Evolutionary conservation across 2,113 vertebrate genomes (phyloP).

Genomic region (Misgurnus anguillicaudatus): DNA sequence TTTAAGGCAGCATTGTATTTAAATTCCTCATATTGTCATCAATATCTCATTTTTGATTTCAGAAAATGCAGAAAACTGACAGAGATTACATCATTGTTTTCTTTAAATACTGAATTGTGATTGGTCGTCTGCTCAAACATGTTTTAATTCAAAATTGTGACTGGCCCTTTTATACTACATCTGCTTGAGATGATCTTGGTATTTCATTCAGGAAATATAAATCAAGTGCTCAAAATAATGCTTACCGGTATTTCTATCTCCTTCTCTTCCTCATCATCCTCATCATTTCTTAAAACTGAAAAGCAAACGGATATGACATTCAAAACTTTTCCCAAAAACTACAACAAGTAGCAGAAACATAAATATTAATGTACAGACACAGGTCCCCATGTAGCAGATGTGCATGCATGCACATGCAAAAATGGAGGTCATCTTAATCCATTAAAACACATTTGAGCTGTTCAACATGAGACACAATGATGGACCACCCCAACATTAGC

Average conservation of each 20-base stretch:
- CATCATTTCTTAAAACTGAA: constrained; percentile 52
- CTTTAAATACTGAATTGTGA: background rate
- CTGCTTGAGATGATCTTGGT: background rate
- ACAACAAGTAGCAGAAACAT: background rate
- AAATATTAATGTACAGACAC: background rate
- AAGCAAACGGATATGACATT: constrained; percentile 12
- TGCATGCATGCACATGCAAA: constrained; percentile 48
- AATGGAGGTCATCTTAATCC: constrained; percentile 18
- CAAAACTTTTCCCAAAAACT: background rate
- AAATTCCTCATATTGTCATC: too few species aligned
- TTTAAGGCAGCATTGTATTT: too few species aligned
- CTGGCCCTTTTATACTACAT: too few species aligned
- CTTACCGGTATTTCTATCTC: background rate
- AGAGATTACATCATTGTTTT: background rate
- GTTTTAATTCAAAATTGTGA: background rate
- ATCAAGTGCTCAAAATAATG: too few species aligned
- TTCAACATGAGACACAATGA: constrained; percentile 2
- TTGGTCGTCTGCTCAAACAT: background rate
- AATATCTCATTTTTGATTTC: too few species aligned
- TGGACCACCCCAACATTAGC: background rate
- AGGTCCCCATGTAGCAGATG: background rate
- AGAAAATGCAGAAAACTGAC: too few species aligned
- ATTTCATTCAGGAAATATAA: too few species aligned
- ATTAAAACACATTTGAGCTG: too few species aligned
- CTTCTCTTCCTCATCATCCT: constrained; percentile 26